phyloP scores from a whole-genome alignment of 2,113 vertebrate species.

The Erythrolamprus reginae region DNA sequence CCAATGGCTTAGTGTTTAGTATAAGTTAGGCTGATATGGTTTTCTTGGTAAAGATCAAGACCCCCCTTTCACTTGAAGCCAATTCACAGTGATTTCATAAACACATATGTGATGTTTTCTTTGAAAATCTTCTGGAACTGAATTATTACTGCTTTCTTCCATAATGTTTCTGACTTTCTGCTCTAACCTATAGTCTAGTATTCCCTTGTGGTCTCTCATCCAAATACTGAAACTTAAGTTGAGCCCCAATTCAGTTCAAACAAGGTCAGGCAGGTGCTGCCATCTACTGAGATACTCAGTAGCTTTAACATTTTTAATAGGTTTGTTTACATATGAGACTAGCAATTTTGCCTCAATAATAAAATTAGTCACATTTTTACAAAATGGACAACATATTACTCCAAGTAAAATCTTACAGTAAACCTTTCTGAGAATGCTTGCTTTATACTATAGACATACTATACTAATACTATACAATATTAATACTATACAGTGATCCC shows the following conservation, averaged over 20 bases:
- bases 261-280: not conserved
- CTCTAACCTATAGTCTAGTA: not conserved
- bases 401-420: not conserved
- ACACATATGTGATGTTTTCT: not conserved
- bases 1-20: not conserved
- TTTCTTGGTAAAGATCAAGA: not conserved
- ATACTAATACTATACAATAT: too few species aligned
- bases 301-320: not conserved
- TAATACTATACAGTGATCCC: too few species aligned
- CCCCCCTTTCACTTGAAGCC: not conserved
- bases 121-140: not conserved
- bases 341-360: not conserved
- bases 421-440: not conserved
- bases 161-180: not conserved
- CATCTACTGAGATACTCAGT: not conserved
- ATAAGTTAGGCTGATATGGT: not conserved
- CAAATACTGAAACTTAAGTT: not conserved
- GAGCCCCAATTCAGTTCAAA: not conserved
- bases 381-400: not conserved
- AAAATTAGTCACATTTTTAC: not conserved
- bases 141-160: not conserved
- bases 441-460: not conserved
- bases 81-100: not conserved
- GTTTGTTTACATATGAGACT: not conserved
- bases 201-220: not conserved